A percentile compares a stretch with the other conserved stretches of the same genome.
Conservation (phyloP, 2,888 invertebrate genomes). For the Cinara cedri region DNA sequence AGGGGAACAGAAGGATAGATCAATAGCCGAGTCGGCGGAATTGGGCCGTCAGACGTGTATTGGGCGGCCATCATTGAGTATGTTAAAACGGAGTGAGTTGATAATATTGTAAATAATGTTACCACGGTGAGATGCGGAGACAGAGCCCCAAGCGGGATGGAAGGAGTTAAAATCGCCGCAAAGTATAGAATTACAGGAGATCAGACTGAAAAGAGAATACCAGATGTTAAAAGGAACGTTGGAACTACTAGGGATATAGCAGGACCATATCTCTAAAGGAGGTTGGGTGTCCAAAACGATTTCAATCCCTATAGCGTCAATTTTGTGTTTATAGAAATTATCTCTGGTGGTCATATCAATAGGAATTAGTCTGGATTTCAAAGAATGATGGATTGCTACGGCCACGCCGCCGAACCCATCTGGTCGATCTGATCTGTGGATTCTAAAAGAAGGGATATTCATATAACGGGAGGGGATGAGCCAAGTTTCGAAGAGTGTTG, state of each 20-base stretch:
- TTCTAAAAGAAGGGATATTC: neutral
- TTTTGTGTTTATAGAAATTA: neutral
- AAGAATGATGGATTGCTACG: neutral
- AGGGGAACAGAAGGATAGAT: constrained; percentile 8
- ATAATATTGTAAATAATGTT: constrained; percentile 1
- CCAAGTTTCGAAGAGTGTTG: neutral
- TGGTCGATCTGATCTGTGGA: neutral
- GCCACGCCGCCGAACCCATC: constrained; percentile 9
- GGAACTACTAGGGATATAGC: constrained; percentile 7
- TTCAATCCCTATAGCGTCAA: neutral
- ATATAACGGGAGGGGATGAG: neutral
- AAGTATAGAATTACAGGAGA: neutral
- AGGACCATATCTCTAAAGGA: constrained; percentile 5
- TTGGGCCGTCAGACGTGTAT: neutral
- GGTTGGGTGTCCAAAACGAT: neutral
- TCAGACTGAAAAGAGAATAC: neutral
- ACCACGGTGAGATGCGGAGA: neutral
- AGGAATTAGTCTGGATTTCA: neutral
- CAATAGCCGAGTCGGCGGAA: constrained; percentile 9
- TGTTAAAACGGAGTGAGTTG: neutral
- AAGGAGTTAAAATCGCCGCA: constrained; percentile 13
- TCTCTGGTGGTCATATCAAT: constrained; percentile 6
- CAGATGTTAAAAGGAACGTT: neutral
- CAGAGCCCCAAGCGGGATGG: constrained; percentile 31
- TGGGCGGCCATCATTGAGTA: neutral